phyloP scores from a whole-genome alignment of 2,797 vertebrate genomes.

The Rhincodon typus region DNA sequence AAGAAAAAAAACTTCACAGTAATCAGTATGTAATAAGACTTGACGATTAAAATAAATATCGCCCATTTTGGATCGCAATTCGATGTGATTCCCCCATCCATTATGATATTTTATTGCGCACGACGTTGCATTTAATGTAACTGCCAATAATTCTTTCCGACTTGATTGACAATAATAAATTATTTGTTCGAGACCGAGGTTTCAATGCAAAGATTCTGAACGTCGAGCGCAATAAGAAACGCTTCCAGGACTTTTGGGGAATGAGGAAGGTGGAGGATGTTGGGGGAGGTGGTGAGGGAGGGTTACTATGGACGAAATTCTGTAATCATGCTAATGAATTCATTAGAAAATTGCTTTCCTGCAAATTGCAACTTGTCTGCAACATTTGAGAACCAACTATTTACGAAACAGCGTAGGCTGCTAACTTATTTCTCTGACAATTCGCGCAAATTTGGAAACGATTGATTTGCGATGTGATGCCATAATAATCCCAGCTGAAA shows the following conservation, averaged over 20 bases:
- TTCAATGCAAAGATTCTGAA: background rate
- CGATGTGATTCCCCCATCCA: background rate
- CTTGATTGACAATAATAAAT: conserved; percentile 17
- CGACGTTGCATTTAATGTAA: background rate
- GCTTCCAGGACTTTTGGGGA: background rate
- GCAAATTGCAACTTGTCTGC: conserved; percentile 24
- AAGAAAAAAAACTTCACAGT: background rate
- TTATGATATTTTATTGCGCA: background rate
- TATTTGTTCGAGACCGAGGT: background rate
- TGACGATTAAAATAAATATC: conserved; percentile 24
- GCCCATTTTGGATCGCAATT: background rate
- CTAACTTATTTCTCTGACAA: conserved; percentile 27
- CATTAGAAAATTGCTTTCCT: conserved; percentile 32
- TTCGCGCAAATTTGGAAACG: conserved; percentile 3
- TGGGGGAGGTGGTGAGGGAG: background rate
- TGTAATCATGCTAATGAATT: conserved; percentile 25
- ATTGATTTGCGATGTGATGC: conserved; percentile 25
- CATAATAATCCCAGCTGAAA: conserved; percentile 13
- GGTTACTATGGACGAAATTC: background rate
- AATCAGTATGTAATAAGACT: background rate
- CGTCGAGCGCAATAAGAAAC: background rate
- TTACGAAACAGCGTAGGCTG: background rate
- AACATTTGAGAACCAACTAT: background rate
- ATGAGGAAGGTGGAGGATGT: too few relatives aligned
- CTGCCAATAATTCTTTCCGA: conserved; percentile 11